Evolutionary conservation across 2,888 invertebrate species (phyloP).

Genomic region (Stegana nigrithorax): DNA sequence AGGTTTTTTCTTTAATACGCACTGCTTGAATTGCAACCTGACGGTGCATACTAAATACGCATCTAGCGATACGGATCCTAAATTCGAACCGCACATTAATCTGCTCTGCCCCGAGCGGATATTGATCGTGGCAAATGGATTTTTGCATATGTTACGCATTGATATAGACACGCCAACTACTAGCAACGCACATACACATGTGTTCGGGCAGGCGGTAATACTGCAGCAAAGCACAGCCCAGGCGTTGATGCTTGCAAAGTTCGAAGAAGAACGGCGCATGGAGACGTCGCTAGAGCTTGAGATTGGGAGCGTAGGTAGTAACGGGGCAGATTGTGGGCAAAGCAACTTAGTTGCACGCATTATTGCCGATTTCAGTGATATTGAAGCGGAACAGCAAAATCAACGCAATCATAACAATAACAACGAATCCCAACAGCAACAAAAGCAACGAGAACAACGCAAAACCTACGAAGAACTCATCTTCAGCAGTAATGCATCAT

Average conservation of each 20-base stretch:
- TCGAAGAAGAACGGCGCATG: conserved; percentile 44
- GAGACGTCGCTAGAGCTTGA: conserved; percentile 33
- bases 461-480: conserved; percentile 69
- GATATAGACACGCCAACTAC: conserved; percentile 70
- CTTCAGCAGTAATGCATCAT: conserved; percentile 68
- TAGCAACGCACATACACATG: conserved; percentile 18
- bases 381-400: conserved; percentile 71
- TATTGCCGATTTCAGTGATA: conserved; percentile 74
- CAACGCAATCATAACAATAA: conserved; percentile 48
- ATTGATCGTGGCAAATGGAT: conserved; percentile 86
- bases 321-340: conserved; percentile 67
- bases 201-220: conserved; percentile 30
- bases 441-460: conserved; percentile 38
- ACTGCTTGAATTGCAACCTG: conserved; percentile 89
- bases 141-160: conserved; percentile 81
- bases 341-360: conserved; percentile 74
- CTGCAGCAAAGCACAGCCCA: conserved; percentile 46
- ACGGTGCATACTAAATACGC: conserved; percentile 93
- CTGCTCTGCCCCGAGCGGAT: conserved; percentile 79
- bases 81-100: conserved; percentile 78
- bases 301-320: conserved; percentile 45
- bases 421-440: conserved; percentile 32
- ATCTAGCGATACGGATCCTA: conserved; percentile 86
- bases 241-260: conserved; percentile 32
- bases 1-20: conserved; percentile 74